These are phyloP conservation scores for Pseudomyrmex flavicornis DNA, from an alignment of 1,140 invertebrate species.

Conservation along the genomic window DNA sequence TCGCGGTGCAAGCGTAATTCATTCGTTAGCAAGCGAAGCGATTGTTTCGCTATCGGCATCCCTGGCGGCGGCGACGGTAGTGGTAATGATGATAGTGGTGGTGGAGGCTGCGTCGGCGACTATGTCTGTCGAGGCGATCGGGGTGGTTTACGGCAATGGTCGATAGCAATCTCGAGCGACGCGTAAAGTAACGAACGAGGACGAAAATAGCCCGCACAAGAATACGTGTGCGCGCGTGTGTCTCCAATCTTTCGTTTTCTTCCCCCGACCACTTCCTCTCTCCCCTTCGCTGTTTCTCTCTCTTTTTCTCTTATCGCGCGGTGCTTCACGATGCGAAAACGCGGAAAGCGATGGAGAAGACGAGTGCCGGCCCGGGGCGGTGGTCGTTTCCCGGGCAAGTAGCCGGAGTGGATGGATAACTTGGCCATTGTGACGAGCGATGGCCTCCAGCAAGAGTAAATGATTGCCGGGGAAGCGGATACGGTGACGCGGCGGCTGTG, in stretches of 20 bases:
- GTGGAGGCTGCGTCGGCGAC: too few species aligned
- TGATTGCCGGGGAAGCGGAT: slow-evolving; percentile 81
- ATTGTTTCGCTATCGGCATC: slow-evolving; percentile 35
- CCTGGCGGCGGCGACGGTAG: slow-evolving; percentile 1
- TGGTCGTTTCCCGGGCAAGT: slow-evolving; percentile 82
- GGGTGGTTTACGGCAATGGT: slow-evolving; percentile 52
- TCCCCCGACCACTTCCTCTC: background rate
- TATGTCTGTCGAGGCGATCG: slow-evolving; percentile 25
- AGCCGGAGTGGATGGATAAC: slow-evolving; percentile 84
- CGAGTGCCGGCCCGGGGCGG: slow-evolving; percentile 74
- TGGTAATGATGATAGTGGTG: background rate
- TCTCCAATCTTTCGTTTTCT: background rate
- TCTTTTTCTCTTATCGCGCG: background rate
- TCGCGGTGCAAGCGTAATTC: slow-evolving; percentile 25
- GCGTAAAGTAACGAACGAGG: slow-evolving; percentile 65
- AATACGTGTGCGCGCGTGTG: slow-evolving; percentile 25
- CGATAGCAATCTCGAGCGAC: slow-evolving; percentile 63
- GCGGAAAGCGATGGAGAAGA: slow-evolving; percentile 77
- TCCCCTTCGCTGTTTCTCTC: background rate
- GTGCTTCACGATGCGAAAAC: slow-evolving; percentile 13
- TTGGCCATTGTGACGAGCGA: slow-evolving; percentile 83
- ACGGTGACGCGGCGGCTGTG: slow-evolving; percentile 72
- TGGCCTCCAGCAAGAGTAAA: slow-evolving; percentile 83
- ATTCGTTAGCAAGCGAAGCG: slow-evolving; percentile 48
- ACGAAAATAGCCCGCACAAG: slow-evolving; percentile 40